Percentiles rank a stretch among this genome's conserved stretches.
Evolutionary conservation across 2,797 vertebrate species (phyloP).

Genomic region (Lycodopsis pacificus): DNA sequence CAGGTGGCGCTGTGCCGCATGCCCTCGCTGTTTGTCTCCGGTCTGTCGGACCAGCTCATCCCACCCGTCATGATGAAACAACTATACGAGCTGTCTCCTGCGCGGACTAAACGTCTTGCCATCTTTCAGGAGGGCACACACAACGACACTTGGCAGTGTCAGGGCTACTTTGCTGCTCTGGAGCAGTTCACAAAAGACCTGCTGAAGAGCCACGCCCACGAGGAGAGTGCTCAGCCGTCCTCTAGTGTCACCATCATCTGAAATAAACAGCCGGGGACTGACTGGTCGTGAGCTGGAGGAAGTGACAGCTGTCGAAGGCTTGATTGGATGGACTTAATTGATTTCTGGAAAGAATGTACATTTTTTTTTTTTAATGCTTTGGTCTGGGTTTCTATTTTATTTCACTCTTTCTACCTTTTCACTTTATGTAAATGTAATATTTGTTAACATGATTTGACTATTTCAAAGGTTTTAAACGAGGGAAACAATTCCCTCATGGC

Average conservation of each 20-base stretch:
- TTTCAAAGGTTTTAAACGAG: conserved; percentile 51
- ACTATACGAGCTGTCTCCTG: conserved; percentile 96
- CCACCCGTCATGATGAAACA: conserved; percentile 99
- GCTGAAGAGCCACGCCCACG: conserved; percentile 92
- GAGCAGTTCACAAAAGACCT: conserved; percentile 98
- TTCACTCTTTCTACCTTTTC: conserved; percentile 59
- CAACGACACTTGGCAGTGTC: conserved; percentile 99
- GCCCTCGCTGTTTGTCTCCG: conserved; percentile 98
- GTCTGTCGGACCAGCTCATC: conserved; percentile 97
- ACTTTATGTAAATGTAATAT: conserved; percentile 64
- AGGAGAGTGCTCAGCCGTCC: conserved; percentile 90
- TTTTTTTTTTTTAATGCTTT: conserved; percentile 82
- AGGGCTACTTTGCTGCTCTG: conserved; percentile 96
- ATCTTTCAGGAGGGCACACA: conserved; percentile 99
- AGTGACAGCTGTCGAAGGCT: conserved; percentile 61
- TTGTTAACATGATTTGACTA: conserved; percentile 53
- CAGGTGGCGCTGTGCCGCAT: conserved; percentile 95
- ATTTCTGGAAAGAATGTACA: conserved; percentile 84
- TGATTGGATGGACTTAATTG: conserved; percentile 18
- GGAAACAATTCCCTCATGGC: conserved; percentile 45
- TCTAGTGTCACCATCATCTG: conserved; percentile 97
- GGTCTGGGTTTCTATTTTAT: conserved; percentile 66
- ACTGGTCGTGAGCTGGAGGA: conserved; percentile 13
- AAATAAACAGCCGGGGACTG: conserved; percentile 30
- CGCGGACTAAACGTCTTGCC: conserved; percentile 97